phyloP scores from a whole-genome alignment of 2,113 vertebrate species.

The Chionomys nivalis region DNA sequence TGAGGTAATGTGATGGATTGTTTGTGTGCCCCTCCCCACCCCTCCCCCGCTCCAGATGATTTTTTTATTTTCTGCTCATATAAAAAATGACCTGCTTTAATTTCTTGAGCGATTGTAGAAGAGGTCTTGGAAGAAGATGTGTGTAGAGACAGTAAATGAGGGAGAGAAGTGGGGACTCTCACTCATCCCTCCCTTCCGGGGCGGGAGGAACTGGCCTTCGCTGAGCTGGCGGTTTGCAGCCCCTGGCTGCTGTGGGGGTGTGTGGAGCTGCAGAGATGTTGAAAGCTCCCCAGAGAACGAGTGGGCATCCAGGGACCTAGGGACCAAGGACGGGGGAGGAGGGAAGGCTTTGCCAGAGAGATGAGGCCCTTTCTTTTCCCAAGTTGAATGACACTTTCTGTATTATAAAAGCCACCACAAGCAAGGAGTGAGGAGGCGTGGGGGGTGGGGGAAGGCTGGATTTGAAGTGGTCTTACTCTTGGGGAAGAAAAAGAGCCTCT shows the following conservation, averaged over 20 bases:
- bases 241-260: slow-evolving; percentile 58
- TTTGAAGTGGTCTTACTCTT: background rate
- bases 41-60: background rate
- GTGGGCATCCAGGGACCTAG: background rate
- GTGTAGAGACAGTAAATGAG: slow-evolving; percentile 2
- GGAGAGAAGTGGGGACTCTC: background rate
- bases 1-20: slow-evolving; percentile 83
- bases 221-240: background rate
- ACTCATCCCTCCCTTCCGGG: background rate
- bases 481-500: background rate
- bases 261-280: slow-evolving; percentile 32
- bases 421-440: background rate
- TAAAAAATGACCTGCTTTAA: background rate
- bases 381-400: background rate
- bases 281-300: background rate
- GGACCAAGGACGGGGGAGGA: background rate
- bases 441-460: too few relatives aligned
- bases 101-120: background rate
- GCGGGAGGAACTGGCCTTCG: background rate
- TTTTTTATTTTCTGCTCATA: slow-evolving; percentile 31
- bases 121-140: slow-evolving; percentile 29
- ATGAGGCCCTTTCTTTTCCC: background rate
- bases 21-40: background rate
- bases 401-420: background rate
- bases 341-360: background rate